Evolutionary conservation across 2,888 invertebrate species (phyloP).

Genomic region (Prenolepis imparis): DNA sequence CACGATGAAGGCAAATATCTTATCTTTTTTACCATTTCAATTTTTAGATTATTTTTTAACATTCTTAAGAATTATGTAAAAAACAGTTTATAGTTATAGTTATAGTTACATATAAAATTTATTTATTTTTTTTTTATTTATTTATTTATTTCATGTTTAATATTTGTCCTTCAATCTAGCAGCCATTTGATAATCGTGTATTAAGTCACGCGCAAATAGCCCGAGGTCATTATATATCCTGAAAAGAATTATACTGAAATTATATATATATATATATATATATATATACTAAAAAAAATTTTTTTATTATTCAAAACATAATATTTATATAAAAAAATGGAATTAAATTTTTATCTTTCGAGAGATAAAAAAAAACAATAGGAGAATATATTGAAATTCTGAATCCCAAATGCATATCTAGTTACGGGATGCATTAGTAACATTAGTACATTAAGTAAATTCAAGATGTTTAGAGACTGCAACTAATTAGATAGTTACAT

Average conservation of each 20-base stretch:
- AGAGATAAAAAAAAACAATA: neutral
- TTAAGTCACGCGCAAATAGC: neutral
- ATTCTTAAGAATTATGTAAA: neutral
- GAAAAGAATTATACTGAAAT: no score
- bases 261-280: no score
- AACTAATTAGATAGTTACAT: neutral
- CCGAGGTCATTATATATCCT: no score
- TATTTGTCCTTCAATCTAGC: neutral
- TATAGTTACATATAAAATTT: neutral
- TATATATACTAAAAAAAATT: neutral
- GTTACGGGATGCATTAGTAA: neutral
- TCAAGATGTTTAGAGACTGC: neutral
- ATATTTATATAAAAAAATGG: neutral
- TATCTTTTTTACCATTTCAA: neutral
- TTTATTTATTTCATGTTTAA: no score
- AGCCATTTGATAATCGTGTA: neutral
- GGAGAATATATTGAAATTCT: neutral
- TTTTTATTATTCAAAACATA: neutral
- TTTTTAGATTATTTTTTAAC: neutral
- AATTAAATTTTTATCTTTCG: neutral
- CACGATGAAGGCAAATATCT: neutral
- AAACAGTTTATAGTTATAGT: neutral
- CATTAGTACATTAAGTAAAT: no score
- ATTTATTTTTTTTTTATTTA: no score
- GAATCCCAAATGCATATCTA: neutral